Base-by-base conservation (phyloP, 35 echinoderm and acorn worm genomes). In the Ptychodera flava region DNA sequence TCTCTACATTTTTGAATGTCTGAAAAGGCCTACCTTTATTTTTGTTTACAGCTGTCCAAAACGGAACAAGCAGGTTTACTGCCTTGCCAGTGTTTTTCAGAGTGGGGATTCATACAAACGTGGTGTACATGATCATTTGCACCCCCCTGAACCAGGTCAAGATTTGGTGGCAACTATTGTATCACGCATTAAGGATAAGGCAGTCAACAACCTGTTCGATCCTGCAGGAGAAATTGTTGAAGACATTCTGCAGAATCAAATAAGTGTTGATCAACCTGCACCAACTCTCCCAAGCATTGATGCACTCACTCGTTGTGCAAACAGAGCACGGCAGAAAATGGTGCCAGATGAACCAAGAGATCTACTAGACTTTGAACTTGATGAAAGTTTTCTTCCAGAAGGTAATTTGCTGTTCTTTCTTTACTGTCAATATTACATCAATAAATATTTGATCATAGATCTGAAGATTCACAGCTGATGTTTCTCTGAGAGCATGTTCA, bases 321-420 rank as follows among this genome's bases (percentile, higher is more conserved):
- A 80, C 78, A 6, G 78, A 32, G 1, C 30, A 12, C 6, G 31
- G 30, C 28, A 80, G 1, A 28, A 80, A 10, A 80, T 80, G 28
- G 6, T 2, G 12, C 78, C 28, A 14, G 12, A 29, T 2, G 12
- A 80, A 80, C 31, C 28, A 29, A 10, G 2, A 80, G 78, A 80
- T 31, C n/a, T 33, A 6, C 30, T 87, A 1, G 53, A 87, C 10
- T 87, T 87, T 78, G 85, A 78, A 28, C 14, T 87, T 14, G 64
- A n/a, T 32, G 27, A 87, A n/a, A 52, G 78, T 15, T 79, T 79
- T 33, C 30, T 87, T 78, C 85, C 85, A 27, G 45, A 78, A 87
- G 85, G 85, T 87, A 64, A 22, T 64, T 12, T 12, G 22, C 22
- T 64, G 45, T 64, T 22, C 22, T 64, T 64, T 64, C 6, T n/a